A percentile compares a stretch with the other conserved stretches of the same genome.
Evolutionary conservation across 2,113 vertebrate genomes (phyloP).

Genomic region (Pardalotus punctatus): DNA sequence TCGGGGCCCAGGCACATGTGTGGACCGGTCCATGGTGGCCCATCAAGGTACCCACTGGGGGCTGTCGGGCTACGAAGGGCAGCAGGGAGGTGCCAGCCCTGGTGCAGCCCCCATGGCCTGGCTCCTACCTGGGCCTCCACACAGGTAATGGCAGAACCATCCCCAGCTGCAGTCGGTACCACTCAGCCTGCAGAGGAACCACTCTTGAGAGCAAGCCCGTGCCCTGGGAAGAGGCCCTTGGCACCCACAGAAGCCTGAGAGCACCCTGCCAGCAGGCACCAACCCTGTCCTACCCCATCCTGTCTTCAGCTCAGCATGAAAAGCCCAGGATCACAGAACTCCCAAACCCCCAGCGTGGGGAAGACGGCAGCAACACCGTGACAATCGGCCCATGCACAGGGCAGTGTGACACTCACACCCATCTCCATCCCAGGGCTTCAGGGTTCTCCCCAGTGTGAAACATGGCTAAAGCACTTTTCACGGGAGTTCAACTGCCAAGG

Average conservation of each 20-base stretch:
- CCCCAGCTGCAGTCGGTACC: fast-evolving
- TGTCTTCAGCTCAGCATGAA: background rate
- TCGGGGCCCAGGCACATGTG: slow-evolving; percentile 63
- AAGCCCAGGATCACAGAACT: background rate
- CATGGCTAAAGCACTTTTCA: background rate
- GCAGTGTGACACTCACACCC: too few species aligned
- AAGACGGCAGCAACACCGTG: fast-evolving
- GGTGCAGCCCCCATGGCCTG: background rate
- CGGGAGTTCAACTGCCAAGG: background rate
- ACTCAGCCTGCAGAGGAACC: background rate
- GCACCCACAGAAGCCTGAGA: background rate
- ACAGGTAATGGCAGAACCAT: background rate
- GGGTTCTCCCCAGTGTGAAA: background rate
- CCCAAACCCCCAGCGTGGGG: background rate
- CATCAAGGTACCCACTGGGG: background rate
- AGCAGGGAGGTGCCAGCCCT: background rate
- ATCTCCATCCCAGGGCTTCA: too few species aligned
- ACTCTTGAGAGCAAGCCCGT: fast-evolving
- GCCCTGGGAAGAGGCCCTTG: fast-evolving
- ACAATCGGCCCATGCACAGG: background rate
- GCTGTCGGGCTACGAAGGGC: background rate
- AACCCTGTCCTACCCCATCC: background rate
- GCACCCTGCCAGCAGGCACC: background rate
- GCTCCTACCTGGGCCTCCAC: background rate
- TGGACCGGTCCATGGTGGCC: slow-evolving; percentile 77